Conservation (phyloP, 2,888 invertebrate species). For the Mesorhabditis spiculigera region DNA sequence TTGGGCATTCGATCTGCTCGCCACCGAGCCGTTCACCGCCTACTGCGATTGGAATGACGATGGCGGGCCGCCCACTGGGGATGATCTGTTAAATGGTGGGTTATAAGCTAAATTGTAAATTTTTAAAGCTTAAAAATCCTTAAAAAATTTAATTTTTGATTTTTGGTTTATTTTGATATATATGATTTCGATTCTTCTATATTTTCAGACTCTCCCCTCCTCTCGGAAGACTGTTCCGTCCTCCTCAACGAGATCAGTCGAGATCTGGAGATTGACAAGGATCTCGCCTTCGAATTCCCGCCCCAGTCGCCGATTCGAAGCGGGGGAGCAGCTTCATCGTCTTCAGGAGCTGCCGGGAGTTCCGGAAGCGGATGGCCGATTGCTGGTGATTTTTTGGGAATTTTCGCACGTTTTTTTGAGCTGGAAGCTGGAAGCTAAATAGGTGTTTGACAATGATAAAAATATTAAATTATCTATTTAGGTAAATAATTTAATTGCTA, state of each 20-base stretch:
- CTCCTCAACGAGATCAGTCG: neutral
- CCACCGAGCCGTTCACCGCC: neutral
- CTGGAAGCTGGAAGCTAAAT: too few relatives aligned
- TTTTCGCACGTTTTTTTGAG: too few relatives aligned
- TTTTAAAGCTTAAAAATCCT: neutral
- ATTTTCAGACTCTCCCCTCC: neutral
- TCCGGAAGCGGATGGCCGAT: too few relatives aligned
- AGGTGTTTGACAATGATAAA: too few relatives aligned
- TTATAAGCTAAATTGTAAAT: neutral
- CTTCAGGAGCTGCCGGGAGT: too few relatives aligned
- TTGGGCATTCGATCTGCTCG: neutral
- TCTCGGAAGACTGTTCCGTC: neutral
- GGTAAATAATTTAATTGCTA: too few relatives aligned
- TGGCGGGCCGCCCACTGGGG: neutral
- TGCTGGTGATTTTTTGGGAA: too few relatives aligned
- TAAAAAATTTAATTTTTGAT: neutral
- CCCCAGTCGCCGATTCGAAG: too few relatives aligned
- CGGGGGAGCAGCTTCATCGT: too few relatives aligned
- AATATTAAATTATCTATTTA: too few relatives aligned
- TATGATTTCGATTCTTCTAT: neutral
- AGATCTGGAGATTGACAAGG: constrained; percentile 1
- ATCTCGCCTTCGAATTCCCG: neutral
- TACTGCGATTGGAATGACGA: constrained; percentile 5
- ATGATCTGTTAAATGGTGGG: too few relatives aligned
- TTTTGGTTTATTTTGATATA: neutral